Conservation (phyloP, 2,797 vertebrate genomes). For the Gymnothorax reevesii region DNA sequence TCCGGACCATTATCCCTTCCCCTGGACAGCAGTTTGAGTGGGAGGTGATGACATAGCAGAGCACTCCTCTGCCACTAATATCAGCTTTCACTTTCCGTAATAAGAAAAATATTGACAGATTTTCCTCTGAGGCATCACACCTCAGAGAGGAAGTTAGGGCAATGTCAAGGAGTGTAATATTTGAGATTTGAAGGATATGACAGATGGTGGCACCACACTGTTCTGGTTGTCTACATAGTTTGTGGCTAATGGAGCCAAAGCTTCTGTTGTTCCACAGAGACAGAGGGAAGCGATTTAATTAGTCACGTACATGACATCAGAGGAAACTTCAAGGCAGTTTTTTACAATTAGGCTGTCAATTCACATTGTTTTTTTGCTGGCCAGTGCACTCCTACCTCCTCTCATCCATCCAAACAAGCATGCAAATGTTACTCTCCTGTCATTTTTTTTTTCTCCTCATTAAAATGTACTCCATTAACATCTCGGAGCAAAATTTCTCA, state of each 20-base stretch:
- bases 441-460: not conserved
- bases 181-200: not conserved
- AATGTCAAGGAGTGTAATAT: slow-evolving; percentile 10
- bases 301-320: not conserved
- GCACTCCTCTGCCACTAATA: not conserved
- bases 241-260: not conserved
- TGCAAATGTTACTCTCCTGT: not conserved
- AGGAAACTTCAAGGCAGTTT: not conserved
- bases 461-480: not conserved
- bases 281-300: slow-evolving; percentile 22
- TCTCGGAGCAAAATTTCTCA: not conserved
- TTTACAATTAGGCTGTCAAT: slow-evolving; percentile 9
- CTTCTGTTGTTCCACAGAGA: not conserved
- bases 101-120: not conserved
- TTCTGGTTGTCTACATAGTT: not conserved
- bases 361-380: not conserved
- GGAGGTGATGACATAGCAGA: not conserved
- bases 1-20: not conserved
- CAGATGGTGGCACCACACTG: not conserved
- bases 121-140: not conserved
- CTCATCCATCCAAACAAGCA: not conserved
- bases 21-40: not conserved
- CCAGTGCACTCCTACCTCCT: not conserved
- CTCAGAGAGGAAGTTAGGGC: not conserved
- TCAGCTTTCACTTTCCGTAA: slow-evolving; percentile 1